phyloP scores from a whole-genome alignment of 2,113 vertebrate genomes.

The Grus americana region DNA sequence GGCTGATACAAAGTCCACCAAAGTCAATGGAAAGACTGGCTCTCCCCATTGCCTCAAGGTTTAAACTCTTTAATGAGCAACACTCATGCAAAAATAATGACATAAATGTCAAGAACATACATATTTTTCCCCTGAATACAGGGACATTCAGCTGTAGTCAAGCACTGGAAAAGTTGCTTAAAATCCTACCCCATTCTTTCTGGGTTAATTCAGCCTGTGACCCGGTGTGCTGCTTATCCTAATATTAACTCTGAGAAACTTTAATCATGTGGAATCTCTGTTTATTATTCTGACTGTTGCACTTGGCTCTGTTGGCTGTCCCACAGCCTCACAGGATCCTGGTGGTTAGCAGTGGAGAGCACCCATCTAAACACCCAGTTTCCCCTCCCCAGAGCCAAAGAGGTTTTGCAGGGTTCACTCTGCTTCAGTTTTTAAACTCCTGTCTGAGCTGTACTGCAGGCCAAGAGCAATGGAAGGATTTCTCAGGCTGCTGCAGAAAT shows the following conservation, averaged over 20 bases:
- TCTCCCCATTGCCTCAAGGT: background rate
- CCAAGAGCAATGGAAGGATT: background rate
- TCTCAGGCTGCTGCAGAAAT: background rate
- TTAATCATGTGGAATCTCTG: background rate
- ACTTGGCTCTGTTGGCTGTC: background rate
- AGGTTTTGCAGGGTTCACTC: background rate
- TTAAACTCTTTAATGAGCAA: background rate
- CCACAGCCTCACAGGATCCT: background rate
- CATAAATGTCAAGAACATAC: background rate
- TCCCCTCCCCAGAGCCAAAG: background rate
- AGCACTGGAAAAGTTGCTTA: background rate
- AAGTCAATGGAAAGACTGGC: background rate
- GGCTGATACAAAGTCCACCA: background rate
- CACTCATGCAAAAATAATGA: background rate
- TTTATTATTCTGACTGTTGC: constrained; percentile 36
- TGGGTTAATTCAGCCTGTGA: constrained; percentile 12
- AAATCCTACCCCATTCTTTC: background rate
- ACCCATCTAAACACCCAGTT: background rate
- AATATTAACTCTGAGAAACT: constrained; percentile 57
- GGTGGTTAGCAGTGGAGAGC: background rate
- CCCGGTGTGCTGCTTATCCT: constrained; percentile 1
- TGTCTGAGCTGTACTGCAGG: background rate
- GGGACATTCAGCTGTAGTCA: background rate
- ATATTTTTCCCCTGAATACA: background rate
- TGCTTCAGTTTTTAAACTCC: background rate